Percentiles rank a stretch among this genome's conserved stretches.
Conservation (phyloP, 2,888 invertebrate genomes). For the Leucoma salicis region DNA sequence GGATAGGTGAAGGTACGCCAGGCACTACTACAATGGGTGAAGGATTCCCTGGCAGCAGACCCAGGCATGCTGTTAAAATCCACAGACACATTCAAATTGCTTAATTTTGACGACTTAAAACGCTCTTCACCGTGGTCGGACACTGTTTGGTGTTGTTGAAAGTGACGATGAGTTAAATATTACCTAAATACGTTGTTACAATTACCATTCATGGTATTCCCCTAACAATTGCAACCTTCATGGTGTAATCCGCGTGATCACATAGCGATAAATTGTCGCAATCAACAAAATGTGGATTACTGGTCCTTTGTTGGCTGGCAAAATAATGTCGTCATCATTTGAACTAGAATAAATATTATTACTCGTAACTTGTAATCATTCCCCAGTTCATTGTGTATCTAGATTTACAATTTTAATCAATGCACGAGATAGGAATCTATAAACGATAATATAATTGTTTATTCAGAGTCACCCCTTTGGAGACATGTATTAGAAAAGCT, state of each 20-base stretch:
- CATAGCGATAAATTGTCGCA: slow-evolving; percentile 73
- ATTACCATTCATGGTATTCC: slow-evolving; percentile 68
- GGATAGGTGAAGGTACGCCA: slow-evolving; percentile 65
- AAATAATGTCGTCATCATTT: slow-evolving; percentile 48
- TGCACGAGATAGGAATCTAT: background rate
- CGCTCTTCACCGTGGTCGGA: slow-evolving; percentile 24
- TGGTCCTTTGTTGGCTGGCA: slow-evolving; percentile 51
- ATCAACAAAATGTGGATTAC: slow-evolving; percentile 71
- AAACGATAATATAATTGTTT: too few relatives aligned
- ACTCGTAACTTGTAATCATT: too few relatives aligned
- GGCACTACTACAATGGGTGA: slow-evolving; percentile 57
- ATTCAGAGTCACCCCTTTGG: too few relatives aligned
- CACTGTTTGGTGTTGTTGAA: slow-evolving; percentile 38
- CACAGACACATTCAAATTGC: slow-evolving; percentile 66
- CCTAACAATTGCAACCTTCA: slow-evolving; percentile 77
- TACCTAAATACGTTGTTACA: slow-evolving; percentile 73
- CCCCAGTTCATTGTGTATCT: slow-evolving; percentile 26
- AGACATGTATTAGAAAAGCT: too few relatives aligned
- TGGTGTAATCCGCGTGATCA: slow-evolving; percentile 69
- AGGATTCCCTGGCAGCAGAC: slow-evolving; percentile 60
- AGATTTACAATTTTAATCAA: background rate
- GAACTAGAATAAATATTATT: slow-evolving; percentile 40
- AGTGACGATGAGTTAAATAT: slow-evolving; percentile 53
- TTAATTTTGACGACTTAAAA: background rate
- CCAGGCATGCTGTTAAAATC: slow-evolving; percentile 75